A percentile compares a stretch with the other conserved stretches of the same genome.
phyloP scores from a whole-genome alignment of 2,797 vertebrate genomes.

The Lutjanus argentimaculatus region DNA sequence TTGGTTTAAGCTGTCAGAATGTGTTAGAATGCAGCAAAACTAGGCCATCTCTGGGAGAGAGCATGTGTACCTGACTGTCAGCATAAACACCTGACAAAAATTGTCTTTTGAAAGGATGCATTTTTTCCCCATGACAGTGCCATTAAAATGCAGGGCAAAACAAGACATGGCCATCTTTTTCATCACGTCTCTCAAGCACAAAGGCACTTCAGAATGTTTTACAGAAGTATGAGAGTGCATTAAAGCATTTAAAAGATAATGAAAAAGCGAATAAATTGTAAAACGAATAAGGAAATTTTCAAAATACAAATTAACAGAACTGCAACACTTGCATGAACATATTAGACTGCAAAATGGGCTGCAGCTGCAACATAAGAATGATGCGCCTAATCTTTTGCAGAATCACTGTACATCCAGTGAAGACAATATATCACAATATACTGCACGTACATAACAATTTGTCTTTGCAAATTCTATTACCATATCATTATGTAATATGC shows the following conservation, averaged over 20 bases:
- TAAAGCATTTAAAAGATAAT: not conserved
- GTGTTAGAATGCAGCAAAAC: not conserved
- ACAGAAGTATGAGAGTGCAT: not conserved
- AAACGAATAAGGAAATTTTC: not conserved
- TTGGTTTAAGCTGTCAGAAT: not conserved
- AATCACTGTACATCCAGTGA: not conserved
- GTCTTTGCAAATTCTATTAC: not conserved
- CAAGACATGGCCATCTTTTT: not conserved
- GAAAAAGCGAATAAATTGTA: not conserved
- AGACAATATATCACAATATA: not conserved
- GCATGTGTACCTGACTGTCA: not conserved
- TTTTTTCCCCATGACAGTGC: not conserved
- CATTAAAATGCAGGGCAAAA: not conserved
- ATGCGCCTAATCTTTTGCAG: not conserved
- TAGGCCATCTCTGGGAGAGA: not conserved
- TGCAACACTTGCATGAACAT: not conserved
- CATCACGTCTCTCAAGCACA: not conserved
- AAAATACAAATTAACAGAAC: not conserved
- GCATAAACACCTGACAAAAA: not conserved
- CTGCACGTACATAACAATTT: not conserved
- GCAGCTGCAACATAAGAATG: not conserved
- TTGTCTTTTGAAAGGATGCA: not conserved
- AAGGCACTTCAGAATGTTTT: not conserved
- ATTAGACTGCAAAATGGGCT: not conserved
- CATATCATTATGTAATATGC: not conserved